A percentile compares a stretch with the other conserved stretches of the same genome.
These are phyloP conservation scores for Palloptera scutellata DNA, from an alignment of 2,888 invertebrate species.

Conservation along the genomic window DNA sequence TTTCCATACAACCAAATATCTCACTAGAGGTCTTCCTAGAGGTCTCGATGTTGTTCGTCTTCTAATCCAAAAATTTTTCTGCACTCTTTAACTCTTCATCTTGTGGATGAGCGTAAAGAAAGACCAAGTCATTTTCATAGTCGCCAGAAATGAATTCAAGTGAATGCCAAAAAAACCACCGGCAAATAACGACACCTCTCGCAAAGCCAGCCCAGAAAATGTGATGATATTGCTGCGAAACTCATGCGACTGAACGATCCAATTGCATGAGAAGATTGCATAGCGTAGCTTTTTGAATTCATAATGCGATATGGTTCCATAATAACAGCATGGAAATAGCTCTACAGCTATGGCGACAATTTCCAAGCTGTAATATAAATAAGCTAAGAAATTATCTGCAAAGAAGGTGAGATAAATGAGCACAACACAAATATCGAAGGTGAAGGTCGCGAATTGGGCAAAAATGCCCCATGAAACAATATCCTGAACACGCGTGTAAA, in stretches of 20 bases:
- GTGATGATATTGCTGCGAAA: conserved; percentile 33
- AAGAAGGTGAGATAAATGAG: conserved; percentile 35
- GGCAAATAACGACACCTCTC: conserved; percentile 32
- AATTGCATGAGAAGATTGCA: conserved; percentile 42
- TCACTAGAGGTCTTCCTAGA: no score
- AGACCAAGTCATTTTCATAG: no score
- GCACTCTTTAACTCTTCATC: no score
- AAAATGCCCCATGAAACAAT: conserved; percentile 32
- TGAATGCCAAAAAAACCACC: conserved; percentile 27
- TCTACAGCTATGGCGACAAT: conserved; percentile 34
- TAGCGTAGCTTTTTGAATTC: conserved; percentile 37
- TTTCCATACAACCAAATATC: no score
- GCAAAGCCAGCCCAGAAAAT: conserved; percentile 33
- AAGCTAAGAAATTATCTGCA: conserved; percentile 32
- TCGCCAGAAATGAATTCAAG: no score
- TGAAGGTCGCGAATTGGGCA: conserved; percentile 32
- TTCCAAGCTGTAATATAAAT: conserved; percentile 33
- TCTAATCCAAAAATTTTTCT: no score
- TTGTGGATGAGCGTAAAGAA: no score
- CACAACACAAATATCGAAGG: conserved; percentile 35
- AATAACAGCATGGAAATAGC: conserved; percentile 41
- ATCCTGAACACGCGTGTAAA: conserved; percentile 28
- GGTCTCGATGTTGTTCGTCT: no score
- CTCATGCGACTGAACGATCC: conserved; percentile 32
- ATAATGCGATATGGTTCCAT: conserved; percentile 36